Evolutionary conservation across 2,797 vertebrate species (phyloP).

Genomic region (Ibycter americanus): DNA sequence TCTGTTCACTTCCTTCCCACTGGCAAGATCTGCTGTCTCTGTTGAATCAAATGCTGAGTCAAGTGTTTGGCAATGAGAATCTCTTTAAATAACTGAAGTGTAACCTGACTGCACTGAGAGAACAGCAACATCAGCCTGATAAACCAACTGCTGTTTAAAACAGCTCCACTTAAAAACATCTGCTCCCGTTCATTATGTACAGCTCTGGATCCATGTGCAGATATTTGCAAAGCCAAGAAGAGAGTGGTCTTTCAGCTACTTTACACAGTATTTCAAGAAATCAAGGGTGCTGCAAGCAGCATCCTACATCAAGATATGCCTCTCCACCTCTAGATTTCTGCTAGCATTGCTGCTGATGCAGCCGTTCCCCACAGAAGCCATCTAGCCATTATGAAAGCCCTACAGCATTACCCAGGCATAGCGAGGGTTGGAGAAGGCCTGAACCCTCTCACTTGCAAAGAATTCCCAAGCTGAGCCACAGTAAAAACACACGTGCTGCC

Average conservation of each 20-base stretch:
- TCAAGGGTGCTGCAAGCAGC: neutral
- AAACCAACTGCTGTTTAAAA: slow-evolving; percentile 15
- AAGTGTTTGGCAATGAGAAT: neutral
- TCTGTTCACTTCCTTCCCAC: neutral
- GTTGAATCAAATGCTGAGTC: neutral
- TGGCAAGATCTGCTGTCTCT: neutral
- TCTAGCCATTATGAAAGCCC: neutral
- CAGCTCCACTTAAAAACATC: neutral
- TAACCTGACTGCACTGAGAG: neutral
- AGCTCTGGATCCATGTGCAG: neutral
- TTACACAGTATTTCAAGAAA: slow-evolving; percentile 1
- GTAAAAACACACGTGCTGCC: neutral
- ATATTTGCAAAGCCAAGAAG: neutral
- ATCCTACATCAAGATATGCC: neutral
- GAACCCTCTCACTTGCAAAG: neutral
- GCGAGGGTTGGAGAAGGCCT: neutral
- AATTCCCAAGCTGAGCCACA: neutral
- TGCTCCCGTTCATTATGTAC: neutral
- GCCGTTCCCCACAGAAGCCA: neutral
- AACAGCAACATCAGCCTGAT: neutral
- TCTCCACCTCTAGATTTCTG: neutral
- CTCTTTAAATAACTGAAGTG: slow-evolving; percentile 23
- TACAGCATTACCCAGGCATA: neutral
- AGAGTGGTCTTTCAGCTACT: slow-evolving; percentile 17
- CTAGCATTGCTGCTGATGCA: neutral